A percentile compares a stretch with the other conserved stretches of the same genome.
These are phyloP conservation scores for Germaria angustata DNA, from an alignment of 2,888 invertebrate genomes.

Conservation along the genomic window DNA sequence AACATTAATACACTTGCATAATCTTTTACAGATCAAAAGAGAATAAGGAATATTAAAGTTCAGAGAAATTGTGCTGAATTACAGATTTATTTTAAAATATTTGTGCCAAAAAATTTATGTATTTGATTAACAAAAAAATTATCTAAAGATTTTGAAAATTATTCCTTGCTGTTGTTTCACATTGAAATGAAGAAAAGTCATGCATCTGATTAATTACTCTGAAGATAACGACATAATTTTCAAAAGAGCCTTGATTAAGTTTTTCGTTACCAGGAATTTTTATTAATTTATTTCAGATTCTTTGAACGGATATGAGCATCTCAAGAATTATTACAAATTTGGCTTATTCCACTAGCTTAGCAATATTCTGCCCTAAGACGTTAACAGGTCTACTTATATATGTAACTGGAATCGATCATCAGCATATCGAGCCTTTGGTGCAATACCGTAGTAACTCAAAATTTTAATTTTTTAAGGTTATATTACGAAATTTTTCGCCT, in stretches of 20 bases:
- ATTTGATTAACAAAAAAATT: constrained; percentile 48
- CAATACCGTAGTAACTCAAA: too few species aligned
- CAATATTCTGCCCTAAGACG: too few species aligned
- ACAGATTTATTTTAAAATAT: constrained; percentile 54
- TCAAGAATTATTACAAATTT: too few species aligned
- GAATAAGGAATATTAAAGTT: constrained; percentile 7
- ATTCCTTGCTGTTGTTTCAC: constrained; percentile 11
- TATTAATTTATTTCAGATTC: constrained; percentile 11
- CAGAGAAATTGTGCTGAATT: constrained; percentile 54
- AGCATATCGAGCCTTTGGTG: too few species aligned
- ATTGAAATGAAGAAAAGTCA: not conserved
- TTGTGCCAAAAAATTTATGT: constrained; percentile 60
- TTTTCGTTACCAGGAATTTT: constrained; percentile 10
- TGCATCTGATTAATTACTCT: constrained; percentile 12
- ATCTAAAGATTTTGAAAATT: constrained; percentile 38
- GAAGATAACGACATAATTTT: constrained; percentile 14
- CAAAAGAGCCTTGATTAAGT: constrained; percentile 24
- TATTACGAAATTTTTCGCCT: too few species aligned
- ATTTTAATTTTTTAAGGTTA: too few species aligned
- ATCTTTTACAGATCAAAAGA: constrained; percentile 25
- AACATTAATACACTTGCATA: constrained; percentile 49
- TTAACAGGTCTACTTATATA: too few species aligned
- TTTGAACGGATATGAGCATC: not conserved
- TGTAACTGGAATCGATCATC: too few species aligned
- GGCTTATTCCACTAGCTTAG: too few species aligned